phyloP scores from a whole-genome alignment of 35 echinoderm and acorn worm species.

The Ophiothrix spiculata region DNA sequence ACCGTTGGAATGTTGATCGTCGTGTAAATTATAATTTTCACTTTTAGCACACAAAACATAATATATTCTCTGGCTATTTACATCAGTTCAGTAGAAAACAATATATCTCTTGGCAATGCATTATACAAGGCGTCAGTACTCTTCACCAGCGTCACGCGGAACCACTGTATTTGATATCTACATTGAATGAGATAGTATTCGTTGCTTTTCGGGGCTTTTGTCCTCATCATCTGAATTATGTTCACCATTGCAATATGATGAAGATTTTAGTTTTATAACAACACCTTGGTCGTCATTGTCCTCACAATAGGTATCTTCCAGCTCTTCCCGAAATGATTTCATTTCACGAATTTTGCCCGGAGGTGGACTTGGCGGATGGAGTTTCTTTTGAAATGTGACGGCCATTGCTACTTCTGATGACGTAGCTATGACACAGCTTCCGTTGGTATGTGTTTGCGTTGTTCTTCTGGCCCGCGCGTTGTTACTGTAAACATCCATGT shows the following conservation, averaged over 20 bases:
- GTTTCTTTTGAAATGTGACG: constrained; percentile 59
- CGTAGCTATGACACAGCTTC: constrained; percentile 74
- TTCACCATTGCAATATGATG: not conserved
- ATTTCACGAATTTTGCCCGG: constrained; percentile 61
- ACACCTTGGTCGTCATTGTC: not conserved
- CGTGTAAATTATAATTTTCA: too few relatives aligned
- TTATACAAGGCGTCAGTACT: too few relatives aligned
- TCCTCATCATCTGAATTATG: not conserved
- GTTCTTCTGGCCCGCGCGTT: constrained; percentile 44
- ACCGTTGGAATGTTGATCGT: too few relatives aligned
- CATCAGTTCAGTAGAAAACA: too few relatives aligned
- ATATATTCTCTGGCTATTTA: too few relatives aligned
- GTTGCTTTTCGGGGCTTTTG: not conserved
- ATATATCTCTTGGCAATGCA: too few relatives aligned
- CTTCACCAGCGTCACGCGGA: too few relatives aligned
- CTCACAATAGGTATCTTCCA: constrained; percentile 7
- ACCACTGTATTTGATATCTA: not conserved
- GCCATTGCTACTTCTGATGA: constrained; percentile 75
- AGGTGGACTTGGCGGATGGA: constrained; percentile 54
- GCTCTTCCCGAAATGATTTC: constrained; percentile 70
- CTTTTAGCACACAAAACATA: too few relatives aligned
- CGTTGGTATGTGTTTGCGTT: constrained; percentile 64
- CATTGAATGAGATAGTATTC: not conserved
- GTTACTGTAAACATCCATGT: constrained; percentile 65
- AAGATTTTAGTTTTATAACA: not conserved